Conservation (phyloP, 2,113 vertebrate genomes). For the Scortum barcoo region DNA sequence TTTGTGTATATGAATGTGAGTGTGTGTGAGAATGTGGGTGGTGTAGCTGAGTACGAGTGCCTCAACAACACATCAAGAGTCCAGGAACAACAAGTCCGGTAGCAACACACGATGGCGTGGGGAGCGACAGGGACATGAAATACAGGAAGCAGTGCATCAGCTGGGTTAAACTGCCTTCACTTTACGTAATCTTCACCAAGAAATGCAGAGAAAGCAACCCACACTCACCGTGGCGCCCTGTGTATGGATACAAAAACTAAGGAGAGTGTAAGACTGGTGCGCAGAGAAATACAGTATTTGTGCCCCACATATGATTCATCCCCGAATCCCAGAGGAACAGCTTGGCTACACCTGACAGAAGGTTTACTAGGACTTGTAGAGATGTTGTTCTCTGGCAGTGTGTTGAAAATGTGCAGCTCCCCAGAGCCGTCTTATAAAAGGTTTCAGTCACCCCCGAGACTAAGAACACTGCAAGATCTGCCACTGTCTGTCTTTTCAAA, state of each 20-base stretch:
- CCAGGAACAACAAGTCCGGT: background rate
- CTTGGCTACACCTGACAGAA: constrained; percentile 10
- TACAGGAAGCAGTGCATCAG: constrained; percentile 6
- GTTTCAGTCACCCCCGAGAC: background rate
- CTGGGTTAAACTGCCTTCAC: background rate
- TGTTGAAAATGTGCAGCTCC: background rate
- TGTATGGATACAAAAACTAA: background rate
- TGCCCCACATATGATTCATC: constrained; percentile 3
- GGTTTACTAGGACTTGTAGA: constrained; percentile 1
- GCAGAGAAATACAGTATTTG: background rate
- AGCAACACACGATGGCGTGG: background rate
- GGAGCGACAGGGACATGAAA: constrained; percentile 14
- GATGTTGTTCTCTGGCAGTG: background rate
- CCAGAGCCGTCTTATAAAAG: background rate
- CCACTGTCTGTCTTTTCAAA: too few relatives aligned
- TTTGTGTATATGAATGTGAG: background rate
- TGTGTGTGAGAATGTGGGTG: constrained; percentile 29
- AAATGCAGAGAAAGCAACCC: background rate
- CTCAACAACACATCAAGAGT: constrained; percentile 31
- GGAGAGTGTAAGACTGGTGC: background rate
- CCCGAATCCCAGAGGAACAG: background rate
- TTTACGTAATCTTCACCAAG: background rate
- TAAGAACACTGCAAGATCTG: too few relatives aligned
- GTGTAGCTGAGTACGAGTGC: constrained; percentile 2
- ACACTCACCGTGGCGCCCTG: background rate